Evolutionary conservation across 2,113 vertebrate species (phyloP).

Genomic region (Mormoops blainvillei): DNA sequence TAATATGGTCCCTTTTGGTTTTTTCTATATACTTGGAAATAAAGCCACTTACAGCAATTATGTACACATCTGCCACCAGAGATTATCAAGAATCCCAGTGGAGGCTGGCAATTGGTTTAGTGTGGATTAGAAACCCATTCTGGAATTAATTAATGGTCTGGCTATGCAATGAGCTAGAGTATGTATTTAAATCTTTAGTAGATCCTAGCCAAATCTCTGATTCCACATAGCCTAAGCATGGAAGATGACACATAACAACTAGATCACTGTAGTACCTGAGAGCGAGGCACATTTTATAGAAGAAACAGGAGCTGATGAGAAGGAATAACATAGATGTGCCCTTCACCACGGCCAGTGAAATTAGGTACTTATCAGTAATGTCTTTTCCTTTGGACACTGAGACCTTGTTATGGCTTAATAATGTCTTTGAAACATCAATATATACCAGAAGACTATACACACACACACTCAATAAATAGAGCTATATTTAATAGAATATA

Average conservation of each 20-base stretch:
- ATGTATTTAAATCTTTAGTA: neutral
- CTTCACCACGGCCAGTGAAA: neutral
- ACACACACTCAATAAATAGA: neutral
- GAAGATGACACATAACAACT: neutral
- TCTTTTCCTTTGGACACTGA: neutral
- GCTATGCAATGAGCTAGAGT: neutral
- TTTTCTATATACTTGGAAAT: neutral
- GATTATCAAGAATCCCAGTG: neutral
- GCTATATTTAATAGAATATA: neutral
- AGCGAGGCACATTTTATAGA: neutral
- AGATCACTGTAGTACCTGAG: neutral
- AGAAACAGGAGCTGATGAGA: neutral
- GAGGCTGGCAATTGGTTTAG: rapidly evolving
- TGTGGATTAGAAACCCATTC: neutral
- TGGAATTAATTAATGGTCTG: neutral
- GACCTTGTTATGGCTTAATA: neutral
- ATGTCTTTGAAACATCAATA: neutral
- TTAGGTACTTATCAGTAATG: neutral
- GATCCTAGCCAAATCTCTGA: neutral
- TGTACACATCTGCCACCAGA: neutral
- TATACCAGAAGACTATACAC: neutral
- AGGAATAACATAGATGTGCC: neutral
- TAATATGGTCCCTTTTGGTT: neutral
- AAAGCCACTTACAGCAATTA: neutral
- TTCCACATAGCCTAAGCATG: neutral